Evolutionary conservation across 2,888 invertebrate species (phyloP), one percentile per base, ranked within the genome.

Genomic region (Phoronis australis): DNA sequence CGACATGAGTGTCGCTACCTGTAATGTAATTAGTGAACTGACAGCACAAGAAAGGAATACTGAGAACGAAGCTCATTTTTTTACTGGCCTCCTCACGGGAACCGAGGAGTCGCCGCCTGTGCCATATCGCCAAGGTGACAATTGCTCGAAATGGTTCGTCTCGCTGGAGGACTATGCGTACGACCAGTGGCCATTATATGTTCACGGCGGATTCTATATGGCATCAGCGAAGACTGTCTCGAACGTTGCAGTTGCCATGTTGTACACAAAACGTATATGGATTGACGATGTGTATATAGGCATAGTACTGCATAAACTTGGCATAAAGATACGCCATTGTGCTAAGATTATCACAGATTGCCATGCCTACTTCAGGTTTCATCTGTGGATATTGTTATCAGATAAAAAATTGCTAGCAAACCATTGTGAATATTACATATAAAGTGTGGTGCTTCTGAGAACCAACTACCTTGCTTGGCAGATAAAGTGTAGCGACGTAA

Each of bases 11-110:
- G 62, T 75, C n/a, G 70, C 75, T 43, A 52, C 66, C 69, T 71
- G 87, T 23, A 83, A 83, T 59, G 81, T 81, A 55, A 74, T 85
- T 27, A 44, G 54, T 6, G 63, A 60, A 45, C 48, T 67, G 3
- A 35, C 47, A 15, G 46, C 46, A n/a, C 53, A 51, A 35, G 50
- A 50, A 1, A 54, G 50, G 1, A 52, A 54, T 37, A 51, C 52
- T 18, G 31, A 48, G 18, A 12, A 54, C 21, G 40, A 54, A n/a
- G n/a, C n/a, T n/a, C n/a, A n/a, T n/a, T n/a, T n/a, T n/a, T n/a
- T n/a, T n/a, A n/a, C n/a, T n/a, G n/a, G n/a, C n/a, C n/a, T n/a
- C n/a, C n/a, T n/a, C n/a, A n/a, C n/a, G n/a, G n/a, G n/a, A n/a
- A n/a, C n/a, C n/a, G n/a, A n/a, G n/a, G n/a, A n/a, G n/a, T 61